Evolutionary conservation across 2,888 invertebrate species (phyloP), one percentile per base, ranked within the genome.

Genomic region (Eurois occulta): DNA sequence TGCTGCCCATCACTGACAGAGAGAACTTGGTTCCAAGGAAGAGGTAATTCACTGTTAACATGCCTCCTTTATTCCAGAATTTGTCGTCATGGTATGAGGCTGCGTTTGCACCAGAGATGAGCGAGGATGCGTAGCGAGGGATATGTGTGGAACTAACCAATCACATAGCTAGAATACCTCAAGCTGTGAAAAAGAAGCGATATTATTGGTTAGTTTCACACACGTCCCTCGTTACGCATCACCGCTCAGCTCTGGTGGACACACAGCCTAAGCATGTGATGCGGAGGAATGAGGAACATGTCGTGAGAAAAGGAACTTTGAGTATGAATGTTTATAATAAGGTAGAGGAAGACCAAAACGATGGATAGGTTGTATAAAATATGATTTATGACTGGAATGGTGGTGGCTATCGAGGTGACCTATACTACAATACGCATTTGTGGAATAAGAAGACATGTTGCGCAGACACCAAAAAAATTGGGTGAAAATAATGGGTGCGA

Each of bases 21-120:
- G 97, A 97, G 86, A 97, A 97, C 89, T 88, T 97, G 82, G 95
- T 94, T 0, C 96, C 96, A 0, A 94, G 96, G 70, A 96, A 96
- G 87, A 93, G 96, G 96, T 88, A 84, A 81, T n/a, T 43, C 21
- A 38, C 41, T 18, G 4, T 7, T 7, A 71, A 43, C 6, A 35
- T 24, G 52, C 41, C 38, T 38, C 16, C 24, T 32, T 70, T 32
- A 18, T 10, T 18, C 8, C 16, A 38, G 41, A 41, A 65, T 64
- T 16, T 32, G 7, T 8, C 16, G 24, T 8, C 32, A 1, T 48
- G 16, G 21, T 18, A n/a, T n/a, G n/a, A n/a, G n/a, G n/a, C n/a
- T n/a, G n/a, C n/a, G n/a, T n/a, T n/a, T n/a, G n/a, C n/a, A n/a
- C n/a, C n/a, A n/a, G n/a, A n/a, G n/a, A n/a, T n/a, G n/a, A n/a